These are phyloP conservation scores for Terrapene triunguis DNA, from an alignment of 2,113 vertebrate species.

Conservation along the genomic window DNA sequence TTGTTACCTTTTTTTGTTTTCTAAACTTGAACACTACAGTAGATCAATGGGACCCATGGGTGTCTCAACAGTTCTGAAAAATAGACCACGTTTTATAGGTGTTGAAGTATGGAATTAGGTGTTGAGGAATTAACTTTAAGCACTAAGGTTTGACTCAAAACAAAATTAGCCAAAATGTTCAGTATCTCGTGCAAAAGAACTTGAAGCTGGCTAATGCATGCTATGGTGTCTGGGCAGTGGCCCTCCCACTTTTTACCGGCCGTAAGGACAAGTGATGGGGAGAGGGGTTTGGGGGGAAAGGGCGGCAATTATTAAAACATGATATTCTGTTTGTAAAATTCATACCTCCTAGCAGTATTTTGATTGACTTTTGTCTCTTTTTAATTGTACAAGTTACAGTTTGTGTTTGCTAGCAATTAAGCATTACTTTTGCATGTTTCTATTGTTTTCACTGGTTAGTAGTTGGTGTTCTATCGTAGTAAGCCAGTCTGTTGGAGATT, in stretches of 20 bases:
- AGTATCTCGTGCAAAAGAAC: not conserved
- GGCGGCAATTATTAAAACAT: not conserved
- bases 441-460: not conserved
- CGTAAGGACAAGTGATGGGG: too few relatives aligned
- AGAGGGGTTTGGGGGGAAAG: too few relatives aligned
- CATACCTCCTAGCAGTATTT: not conserved
- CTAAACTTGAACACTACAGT: constrained; percentile 51
- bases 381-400: not conserved
- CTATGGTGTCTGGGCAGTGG: not conserved
- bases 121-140: not conserved
- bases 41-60: constrained; percentile 39
- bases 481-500: not conserved
- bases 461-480: not conserved
- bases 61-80: not conserved
- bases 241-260: too few relatives aligned
- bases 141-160: not conserved
- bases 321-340: not conserved
- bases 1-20: not conserved
- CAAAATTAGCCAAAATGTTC: not conserved
- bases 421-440: not conserved
- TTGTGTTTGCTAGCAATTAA: not conserved
- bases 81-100: constrained; percentile 24
- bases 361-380: not conserved
- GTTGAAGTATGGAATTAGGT: not conserved
- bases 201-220: not conserved